Evolutionary conservation across 2,113 vertebrate species (phyloP).

Genomic region (Pongo pygmaeus): DNA sequence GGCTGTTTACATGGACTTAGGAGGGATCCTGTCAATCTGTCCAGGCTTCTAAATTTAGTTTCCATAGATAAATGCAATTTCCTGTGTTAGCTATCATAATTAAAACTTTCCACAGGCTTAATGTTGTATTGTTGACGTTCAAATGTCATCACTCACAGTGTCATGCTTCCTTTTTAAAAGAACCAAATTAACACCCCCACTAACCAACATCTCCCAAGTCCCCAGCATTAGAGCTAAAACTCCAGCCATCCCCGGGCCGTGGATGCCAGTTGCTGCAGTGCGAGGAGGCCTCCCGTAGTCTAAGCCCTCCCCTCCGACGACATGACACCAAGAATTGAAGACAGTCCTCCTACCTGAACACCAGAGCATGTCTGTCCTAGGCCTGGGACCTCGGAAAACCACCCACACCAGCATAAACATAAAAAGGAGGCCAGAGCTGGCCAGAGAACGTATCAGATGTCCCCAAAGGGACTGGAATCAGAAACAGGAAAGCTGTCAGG

Average conservation of each 20-base stretch:
- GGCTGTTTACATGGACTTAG: slow-evolving; percentile 7
- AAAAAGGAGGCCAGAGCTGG: not conserved
- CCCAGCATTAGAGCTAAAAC: not conserved
- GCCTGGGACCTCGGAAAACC: not conserved
- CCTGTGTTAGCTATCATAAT: slow-evolving; percentile 29
- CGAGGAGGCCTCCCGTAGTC: too few relatives aligned
- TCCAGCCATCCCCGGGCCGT: not conserved
- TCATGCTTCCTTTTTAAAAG: slow-evolving; percentile 18
- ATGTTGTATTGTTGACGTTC: slow-evolving; percentile 30
- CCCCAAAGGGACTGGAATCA: not conserved
- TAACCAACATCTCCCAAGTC: not conserved
- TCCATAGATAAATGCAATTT: slow-evolving; percentile 55
- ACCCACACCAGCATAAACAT: not conserved
- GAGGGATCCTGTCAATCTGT: slow-evolving; percentile 47
- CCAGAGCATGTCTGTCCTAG: not conserved
- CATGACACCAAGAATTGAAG: not conserved
- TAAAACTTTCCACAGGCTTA: slow-evolving; percentile 58
- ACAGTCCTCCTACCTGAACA: not conserved
- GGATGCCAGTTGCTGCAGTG: too few relatives aligned
- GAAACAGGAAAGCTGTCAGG: slow-evolving; percentile 17
- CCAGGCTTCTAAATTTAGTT: slow-evolving; percentile 66
- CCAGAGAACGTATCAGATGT: not conserved
- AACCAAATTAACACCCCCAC: not conserved
- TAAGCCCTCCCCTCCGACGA: not conserved
- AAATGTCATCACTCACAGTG: slow-evolving; percentile 43